Base-by-base conservation (phyloP, 2,888 invertebrate genomes). In the Cyclophora punctaria region DNA sequence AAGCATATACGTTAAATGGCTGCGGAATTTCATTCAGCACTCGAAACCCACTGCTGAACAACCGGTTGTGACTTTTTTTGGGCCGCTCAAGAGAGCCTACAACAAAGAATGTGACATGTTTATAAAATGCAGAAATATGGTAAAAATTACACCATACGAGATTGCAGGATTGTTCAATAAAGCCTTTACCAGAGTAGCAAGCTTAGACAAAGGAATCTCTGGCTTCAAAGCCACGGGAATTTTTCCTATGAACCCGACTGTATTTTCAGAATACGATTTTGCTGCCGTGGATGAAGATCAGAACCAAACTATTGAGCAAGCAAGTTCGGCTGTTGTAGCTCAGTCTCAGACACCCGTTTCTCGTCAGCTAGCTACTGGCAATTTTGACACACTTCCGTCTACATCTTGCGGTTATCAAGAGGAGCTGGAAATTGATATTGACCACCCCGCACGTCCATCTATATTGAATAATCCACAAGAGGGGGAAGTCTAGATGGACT, bases 71-170 rank as follows among this genome's bases (percentile, higher is more conserved):
- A 45, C 57, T 34, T 67, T 66, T 50, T 56, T 49, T 55, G 52
- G 50, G 5, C 60, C 59, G 40, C 48, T 59, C 7, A 62, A 63
- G 45, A 53, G 46, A 44, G 66, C 64, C 6, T 72, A 65, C 50
- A 65, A 60, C 51, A 64, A 60, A 44, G 62, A 70, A 50, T 71
- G 67, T 53, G 55, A 69, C 49, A 56, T 63, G 48, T 66, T 58
- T 57, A 50, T 65, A 46, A 68, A 64, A 51, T 51, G 48, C 43
- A 52, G 55, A 7, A 53, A 55, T 46, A 41, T 50, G 43, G 48
- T 47, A 50, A 60, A 56, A 52, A 56, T 60, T 44, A 58, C 60
- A 40, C 53, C 62, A 5, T 60, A 62, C 34, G 58, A 62, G 5
- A 54, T 62, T 44, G 58, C 58, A 41, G 49, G 52, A 44, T 20